Evolutionary conservation across 2,113 vertebrate species (phyloP).

Genomic region (Bubo scandiacus): DNA sequence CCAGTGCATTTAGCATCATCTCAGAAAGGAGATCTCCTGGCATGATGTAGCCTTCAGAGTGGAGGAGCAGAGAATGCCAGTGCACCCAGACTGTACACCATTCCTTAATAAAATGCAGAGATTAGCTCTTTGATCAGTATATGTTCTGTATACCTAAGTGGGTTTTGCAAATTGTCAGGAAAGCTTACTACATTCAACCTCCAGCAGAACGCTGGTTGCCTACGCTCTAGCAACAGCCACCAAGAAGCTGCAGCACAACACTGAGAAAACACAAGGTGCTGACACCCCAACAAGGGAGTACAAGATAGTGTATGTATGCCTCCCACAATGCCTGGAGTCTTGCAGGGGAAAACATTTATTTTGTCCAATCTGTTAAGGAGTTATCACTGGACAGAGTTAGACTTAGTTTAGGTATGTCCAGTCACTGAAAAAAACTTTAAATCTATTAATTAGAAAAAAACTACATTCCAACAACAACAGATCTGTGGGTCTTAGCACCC

Average conservation of each 20-base stretch:
- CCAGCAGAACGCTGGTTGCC: not conserved
- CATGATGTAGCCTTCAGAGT: not conserved
- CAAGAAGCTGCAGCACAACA: not conserved
- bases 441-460: not conserved
- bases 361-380: not conserved
- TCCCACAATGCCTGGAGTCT: not conserved
- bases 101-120: not conserved
- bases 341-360: not conserved
- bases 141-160: not conserved
- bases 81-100: not conserved
- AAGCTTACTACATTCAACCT: not conserved
- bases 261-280: not conserved
- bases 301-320: accelerated
- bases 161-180: not conserved
- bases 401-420: not conserved
- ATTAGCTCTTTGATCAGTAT: not conserved
- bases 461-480: not conserved
- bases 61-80: not conserved
- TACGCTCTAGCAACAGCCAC: accelerated
- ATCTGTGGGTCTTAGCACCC: not conserved
- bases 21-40: not conserved
- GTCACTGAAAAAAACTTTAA: not conserved
- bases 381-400: not conserved
- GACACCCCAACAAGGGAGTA: not conserved
- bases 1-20: not conserved